Evolutionary conservation across 2,888 invertebrate genomes (phyloP).

Genomic region (Pterobdella sp.): DNA sequence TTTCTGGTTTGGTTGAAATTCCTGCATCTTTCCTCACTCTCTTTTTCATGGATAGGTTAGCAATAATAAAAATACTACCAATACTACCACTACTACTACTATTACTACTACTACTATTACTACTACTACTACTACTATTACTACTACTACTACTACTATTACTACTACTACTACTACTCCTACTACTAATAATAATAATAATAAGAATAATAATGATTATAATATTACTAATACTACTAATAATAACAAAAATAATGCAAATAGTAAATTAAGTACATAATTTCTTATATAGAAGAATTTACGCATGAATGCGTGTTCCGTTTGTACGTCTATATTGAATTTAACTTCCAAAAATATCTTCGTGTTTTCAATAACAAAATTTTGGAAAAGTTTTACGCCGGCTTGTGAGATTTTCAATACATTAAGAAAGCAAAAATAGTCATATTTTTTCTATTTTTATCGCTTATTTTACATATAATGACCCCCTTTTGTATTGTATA

Average conservation of each 20-base stretch:
- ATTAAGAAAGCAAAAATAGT: too few species aligned
- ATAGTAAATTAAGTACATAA: neutral
- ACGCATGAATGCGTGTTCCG: too few species aligned
- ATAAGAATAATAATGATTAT: neutral
- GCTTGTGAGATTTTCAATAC: neutral
- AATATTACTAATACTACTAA: neutral
- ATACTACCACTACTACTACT: neutral
- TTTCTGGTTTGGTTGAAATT: slow-evolving; percentile 68
- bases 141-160: neutral
- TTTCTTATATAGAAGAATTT: too few species aligned
- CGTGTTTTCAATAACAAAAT: too few species aligned
- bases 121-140: neutral
- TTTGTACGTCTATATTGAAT: too few species aligned
- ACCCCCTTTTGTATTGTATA: too few species aligned
- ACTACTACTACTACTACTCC: neutral
- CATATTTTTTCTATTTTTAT: too few species aligned
- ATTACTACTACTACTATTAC: neutral
- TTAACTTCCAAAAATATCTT: too few species aligned
- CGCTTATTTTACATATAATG: too few species aligned
- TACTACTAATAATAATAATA: neutral
- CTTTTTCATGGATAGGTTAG: slow-evolving; percentile 59
- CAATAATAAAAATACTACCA: neutral
- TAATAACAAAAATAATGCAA: neutral
- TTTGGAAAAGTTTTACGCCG: neutral
- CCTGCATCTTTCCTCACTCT: slow-evolving; percentile 54